Percentiles rank a stretch among this genome's conserved stretches.
These are phyloP conservation scores for Drosophila virilis DNA, from an alignment of 1,140 invertebrate species.

Conservation along the genomic window DNA sequence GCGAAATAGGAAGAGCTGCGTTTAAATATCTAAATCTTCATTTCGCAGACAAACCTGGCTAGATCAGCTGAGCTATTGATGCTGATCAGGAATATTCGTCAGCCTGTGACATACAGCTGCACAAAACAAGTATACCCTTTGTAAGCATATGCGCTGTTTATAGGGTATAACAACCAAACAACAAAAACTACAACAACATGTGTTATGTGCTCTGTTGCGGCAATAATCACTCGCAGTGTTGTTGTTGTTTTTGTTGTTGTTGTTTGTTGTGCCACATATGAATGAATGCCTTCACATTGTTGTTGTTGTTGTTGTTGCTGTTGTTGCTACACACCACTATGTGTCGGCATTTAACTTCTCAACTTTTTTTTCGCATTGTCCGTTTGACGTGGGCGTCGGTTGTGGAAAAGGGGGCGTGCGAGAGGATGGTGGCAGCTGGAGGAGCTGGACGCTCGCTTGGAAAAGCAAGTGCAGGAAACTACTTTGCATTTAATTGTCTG, in stretches of 20 bases:
- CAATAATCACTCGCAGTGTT: conserved; percentile 68
- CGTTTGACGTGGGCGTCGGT: conserved; percentile 63
- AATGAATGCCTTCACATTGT: conserved; percentile 68
- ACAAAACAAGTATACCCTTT: not conserved
- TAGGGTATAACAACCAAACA: conserved; percentile 33
- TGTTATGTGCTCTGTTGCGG: conserved; percentile 83
- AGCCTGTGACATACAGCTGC: no score
- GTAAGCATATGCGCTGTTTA: not conserved
- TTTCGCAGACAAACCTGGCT: no score
- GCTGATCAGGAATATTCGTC: no score
- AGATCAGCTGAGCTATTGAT: no score
- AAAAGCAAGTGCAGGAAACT: conserved; percentile 82
- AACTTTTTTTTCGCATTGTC: conserved; percentile 71
- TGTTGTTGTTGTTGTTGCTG: conserved; percentile 44
- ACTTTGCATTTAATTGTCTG: conserved; percentile 85
- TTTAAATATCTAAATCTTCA: no score
- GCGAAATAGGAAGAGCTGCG: no score
- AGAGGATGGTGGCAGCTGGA: conserved; percentile 7
- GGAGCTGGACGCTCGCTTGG: conserved; percentile 51
- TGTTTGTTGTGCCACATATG: conserved; percentile 72
- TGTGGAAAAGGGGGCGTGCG: not conserved
- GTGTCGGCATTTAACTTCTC: conserved; percentile 81
- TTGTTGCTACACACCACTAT: conserved; percentile 77
- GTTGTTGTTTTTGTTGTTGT: conserved; percentile 36
- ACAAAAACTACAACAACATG: conserved; percentile 70